phyloP scores from a whole-genome alignment of 1,140 invertebrate species.

The Drosophila trapezifrons region DNA sequence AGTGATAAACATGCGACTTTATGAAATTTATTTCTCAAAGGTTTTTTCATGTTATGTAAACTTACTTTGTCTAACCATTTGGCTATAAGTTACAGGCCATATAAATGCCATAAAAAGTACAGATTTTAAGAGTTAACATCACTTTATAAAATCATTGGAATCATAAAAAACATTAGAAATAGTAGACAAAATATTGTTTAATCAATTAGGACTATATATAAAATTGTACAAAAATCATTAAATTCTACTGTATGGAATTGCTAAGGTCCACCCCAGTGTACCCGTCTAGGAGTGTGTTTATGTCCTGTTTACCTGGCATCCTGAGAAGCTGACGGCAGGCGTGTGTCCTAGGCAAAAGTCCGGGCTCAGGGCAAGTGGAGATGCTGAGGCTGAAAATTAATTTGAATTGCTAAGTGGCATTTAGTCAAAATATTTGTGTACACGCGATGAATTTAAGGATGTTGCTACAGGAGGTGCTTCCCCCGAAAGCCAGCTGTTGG shows the following conservation, averaged over 20 bases:
- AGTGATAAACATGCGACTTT: background rate
- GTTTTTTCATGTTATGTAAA: background rate
- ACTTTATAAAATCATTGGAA: no score
- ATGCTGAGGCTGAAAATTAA: slow-evolving; percentile 45
- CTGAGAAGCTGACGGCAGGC: slow-evolving; percentile 22
- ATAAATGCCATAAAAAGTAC: background rate
- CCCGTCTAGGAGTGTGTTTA: slow-evolving; percentile 9
- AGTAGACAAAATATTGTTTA: background rate
- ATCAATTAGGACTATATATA: background rate
- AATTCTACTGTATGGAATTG: background rate
- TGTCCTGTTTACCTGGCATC: slow-evolving; percentile 53
- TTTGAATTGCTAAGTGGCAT: slow-evolving; percentile 71
- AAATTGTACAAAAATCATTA: background rate
- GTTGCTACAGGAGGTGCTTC: slow-evolving; percentile 10
- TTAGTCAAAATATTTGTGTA: slow-evolving; percentile 64
- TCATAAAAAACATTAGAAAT: background rate
- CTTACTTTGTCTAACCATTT: background rate
- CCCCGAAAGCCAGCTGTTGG: background rate
- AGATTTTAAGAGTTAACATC: no score
- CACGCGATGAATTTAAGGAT: slow-evolving; percentile 34
- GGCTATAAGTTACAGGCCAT: background rate
- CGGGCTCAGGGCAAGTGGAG: slow-evolving; percentile 20
- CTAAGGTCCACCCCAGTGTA: slow-evolving; percentile 15
- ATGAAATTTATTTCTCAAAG: background rate
- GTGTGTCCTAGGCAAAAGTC: slow-evolving; percentile 43